Evolutionary conservation across 2,113 vertebrate genomes (phyloP).

Genomic region (Grallaria varia): DNA sequence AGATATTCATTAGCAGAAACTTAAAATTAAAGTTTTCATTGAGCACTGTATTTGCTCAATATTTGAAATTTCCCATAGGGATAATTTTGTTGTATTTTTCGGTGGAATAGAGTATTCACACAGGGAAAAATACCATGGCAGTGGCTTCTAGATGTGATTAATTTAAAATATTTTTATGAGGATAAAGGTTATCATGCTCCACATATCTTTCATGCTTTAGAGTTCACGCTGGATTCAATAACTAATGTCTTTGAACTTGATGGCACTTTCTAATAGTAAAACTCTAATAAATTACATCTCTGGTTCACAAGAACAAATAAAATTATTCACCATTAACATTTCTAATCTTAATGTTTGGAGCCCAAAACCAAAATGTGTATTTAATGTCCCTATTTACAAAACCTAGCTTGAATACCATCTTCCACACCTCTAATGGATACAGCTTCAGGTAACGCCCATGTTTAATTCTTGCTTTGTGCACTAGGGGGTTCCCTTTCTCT

Average conservation of each 20-base stretch:
- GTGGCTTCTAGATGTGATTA: neutral
- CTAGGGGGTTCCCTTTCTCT: conserved; percentile 71
- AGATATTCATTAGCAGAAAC: neutral
- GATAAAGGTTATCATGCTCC: neutral
- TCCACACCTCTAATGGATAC: neutral
- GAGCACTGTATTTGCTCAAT: neutral
- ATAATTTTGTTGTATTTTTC: neutral
- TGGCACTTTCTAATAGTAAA: neutral
- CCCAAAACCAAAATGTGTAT: neutral
- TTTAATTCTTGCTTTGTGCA: conserved; percentile 34
- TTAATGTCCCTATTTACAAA: neutral
- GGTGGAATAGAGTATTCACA: neutral
- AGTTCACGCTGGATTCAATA: neutral
- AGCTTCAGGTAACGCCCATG: neutral
- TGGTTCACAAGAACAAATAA: neutral
- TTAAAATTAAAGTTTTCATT: neutral
- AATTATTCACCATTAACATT: neutral
- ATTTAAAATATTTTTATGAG: neutral
- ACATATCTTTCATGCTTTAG: neutral
- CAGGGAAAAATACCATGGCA: neutral
- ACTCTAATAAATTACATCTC: neutral
- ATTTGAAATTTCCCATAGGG: neutral
- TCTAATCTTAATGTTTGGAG: neutral
- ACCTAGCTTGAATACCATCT: neutral
- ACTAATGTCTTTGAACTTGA: neutral